These are phyloP conservation scores for Xylophagus ater DNA, from an alignment of 2,888 invertebrate genomes.

Conservation along the genomic window DNA sequence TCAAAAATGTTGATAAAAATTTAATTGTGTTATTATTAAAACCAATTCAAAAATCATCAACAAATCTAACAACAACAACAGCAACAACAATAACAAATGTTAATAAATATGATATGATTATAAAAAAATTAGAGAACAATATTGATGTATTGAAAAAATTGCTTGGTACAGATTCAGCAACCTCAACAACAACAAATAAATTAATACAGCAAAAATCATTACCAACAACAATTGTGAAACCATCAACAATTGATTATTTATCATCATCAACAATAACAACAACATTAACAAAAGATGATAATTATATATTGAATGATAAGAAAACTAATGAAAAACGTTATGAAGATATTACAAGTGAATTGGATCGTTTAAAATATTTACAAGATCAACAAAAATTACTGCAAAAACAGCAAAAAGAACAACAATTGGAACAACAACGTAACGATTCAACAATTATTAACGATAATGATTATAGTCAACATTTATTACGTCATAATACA, in stretches of 20 bases:
- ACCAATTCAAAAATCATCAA: constrained; percentile 25
- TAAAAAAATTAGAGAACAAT: constrained; percentile 33
- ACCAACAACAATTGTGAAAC: neutral
- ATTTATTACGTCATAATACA: constrained; percentile 32
- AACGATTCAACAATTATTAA: neutral
- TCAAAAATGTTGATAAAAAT: constrained; percentile 34
- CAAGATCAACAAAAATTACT: constrained; percentile 9
- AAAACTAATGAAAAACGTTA: no score
- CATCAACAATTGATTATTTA: neutral
- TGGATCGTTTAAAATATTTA: constrained; percentile 13
- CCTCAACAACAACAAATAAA: neutral
- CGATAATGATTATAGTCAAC: constrained; percentile 19
- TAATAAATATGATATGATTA: constrained; percentile 24
- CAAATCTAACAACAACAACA: constrained; percentile 1
- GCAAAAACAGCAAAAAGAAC: constrained; percentile 12
- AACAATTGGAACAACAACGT: constrained; percentile 14
- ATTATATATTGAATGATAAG: no score
- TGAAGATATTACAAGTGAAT: constrained; percentile 8
- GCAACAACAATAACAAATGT: constrained; percentile 1
- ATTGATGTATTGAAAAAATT: constrained; percentile 34
- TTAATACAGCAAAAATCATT: neutral
- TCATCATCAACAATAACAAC: neutral
- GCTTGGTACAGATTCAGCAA: constrained; percentile 22
- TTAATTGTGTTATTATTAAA: constrained; percentile 32
- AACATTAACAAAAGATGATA: neutral